Conservation (phyloP, 2,113 vertebrate genomes). For the Trichechus manatus region DNA sequence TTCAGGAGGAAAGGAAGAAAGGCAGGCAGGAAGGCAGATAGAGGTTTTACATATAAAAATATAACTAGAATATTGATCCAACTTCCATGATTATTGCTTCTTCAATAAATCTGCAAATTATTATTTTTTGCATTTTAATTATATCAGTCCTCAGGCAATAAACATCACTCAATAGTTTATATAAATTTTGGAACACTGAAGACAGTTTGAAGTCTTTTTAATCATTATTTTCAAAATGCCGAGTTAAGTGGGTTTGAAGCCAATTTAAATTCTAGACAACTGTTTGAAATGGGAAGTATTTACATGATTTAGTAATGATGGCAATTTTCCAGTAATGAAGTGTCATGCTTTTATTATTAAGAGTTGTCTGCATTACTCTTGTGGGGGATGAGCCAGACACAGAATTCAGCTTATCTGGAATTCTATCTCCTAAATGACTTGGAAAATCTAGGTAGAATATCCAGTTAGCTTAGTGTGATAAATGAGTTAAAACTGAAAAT, state of each 20-base stretch:
- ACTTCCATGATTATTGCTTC: neutral
- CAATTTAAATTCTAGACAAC: constrained; percentile 11
- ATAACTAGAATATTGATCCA: neutral
- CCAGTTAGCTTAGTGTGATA: neutral
- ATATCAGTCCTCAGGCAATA: neutral
- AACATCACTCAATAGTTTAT: neutral
- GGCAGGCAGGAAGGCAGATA: neutral
- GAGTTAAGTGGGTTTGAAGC: neutral
- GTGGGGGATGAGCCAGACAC: neutral
- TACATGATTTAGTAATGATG: neutral
- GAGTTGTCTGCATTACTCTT: neutral
- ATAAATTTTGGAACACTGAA: neutral
- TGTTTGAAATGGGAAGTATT: constrained; percentile 14
- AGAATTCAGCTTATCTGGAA: constrained; percentile 4
- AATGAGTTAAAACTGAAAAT: neutral
- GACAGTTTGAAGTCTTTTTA: neutral
- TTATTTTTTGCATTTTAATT: neutral
- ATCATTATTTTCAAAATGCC: constrained; percentile 16
- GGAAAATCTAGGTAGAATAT: neutral
- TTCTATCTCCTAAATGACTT: constrained; percentile 11
- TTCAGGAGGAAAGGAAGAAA: neutral
- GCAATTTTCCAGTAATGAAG: neutral
- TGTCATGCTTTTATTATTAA: neutral
- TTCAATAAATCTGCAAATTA: neutral
- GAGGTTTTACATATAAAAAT: neutral